phyloP scores from a whole-genome alignment of 2,888 invertebrate species.

The Carterocephalus palaemon region DNA sequence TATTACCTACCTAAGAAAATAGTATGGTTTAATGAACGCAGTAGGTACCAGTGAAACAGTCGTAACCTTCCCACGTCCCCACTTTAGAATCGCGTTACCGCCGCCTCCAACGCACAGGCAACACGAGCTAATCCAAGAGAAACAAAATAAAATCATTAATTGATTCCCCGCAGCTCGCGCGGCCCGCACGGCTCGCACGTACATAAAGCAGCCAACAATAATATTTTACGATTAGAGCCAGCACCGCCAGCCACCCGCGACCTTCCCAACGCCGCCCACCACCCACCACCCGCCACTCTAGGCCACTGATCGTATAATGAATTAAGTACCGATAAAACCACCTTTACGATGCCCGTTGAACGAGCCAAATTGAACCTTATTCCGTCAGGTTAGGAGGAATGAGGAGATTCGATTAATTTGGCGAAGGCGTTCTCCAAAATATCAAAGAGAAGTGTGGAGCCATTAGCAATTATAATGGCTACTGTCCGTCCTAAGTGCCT shows the following conservation, averaged over 20 bases:
- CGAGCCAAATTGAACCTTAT: slow-evolving; percentile 28
- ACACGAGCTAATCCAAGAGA: background rate
- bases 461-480: slow-evolving; percentile 72
- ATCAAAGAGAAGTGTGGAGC: slow-evolving; percentile 44
- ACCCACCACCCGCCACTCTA: slow-evolving; percentile 33
- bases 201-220: slow-evolving; percentile 38
- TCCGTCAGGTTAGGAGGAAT: slow-evolving; percentile 15
- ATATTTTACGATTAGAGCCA: slow-evolving; percentile 47
- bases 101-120: too few relatives aligned
- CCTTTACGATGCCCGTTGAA: slow-evolving; percentile 27
- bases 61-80: too few relatives aligned
- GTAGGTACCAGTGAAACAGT: too few relatives aligned
- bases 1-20: too few relatives aligned
- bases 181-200: too few relatives aligned
- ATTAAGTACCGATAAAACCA: slow-evolving; percentile 42
- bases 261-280: slow-evolving; percentile 31
- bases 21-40: too few relatives aligned
- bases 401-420: slow-evolving; percentile 13
- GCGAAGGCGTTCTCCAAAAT: slow-evolving; percentile 37
- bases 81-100: too few relatives aligned
- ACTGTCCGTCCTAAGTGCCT: slow-evolving; percentile 56
- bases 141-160: slow-evolving; percentile 7
- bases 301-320: slow-evolving; percentile 44
- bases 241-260: slow-evolving; percentile 34
- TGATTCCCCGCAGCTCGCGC: too few relatives aligned